Conservation (phyloP, 2,888 invertebrate genomes). For the Cryptocephalus primarius region DNA sequence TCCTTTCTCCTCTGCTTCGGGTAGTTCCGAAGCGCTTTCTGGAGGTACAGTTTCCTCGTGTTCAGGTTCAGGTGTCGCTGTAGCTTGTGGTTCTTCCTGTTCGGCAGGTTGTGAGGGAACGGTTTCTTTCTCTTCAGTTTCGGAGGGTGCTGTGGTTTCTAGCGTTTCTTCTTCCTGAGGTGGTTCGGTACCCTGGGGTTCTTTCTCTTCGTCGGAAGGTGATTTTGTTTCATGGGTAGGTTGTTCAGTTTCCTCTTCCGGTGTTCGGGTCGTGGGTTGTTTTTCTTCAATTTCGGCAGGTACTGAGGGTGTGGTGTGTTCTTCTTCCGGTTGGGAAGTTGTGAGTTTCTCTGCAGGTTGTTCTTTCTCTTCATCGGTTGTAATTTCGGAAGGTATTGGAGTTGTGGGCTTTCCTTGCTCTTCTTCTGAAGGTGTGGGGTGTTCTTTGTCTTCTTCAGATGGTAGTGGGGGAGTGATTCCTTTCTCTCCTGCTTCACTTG, state of each 20-base stretch:
- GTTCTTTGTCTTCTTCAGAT: no score
- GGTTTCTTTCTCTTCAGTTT: conserved; percentile 1
- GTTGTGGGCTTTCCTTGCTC: no score
- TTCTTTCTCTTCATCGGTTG: conserved; percentile 18
- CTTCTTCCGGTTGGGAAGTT: conserved; percentile 1
- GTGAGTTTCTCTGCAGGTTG: conserved; percentile 32
- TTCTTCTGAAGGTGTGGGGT: no score
- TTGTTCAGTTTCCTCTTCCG: conserved; percentile 3
- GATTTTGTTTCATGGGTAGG: conserved; percentile 1
- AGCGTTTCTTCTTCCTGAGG: background rate
- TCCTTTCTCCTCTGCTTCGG: conserved; percentile 1
- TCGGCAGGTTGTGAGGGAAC: conserved; percentile 4
- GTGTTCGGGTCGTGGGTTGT: background rate
- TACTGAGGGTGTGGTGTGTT: conserved; percentile 1
- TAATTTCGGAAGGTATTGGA: no score
- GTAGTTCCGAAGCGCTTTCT: background rate
- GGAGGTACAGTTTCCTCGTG: background rate
- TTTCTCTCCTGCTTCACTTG: no score
- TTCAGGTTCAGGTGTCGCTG: conserved; percentile 1
- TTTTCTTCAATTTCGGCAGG: background rate
- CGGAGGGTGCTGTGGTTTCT: conserved; percentile 2
- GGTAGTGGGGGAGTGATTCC: no score
- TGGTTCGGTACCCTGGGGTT: background rate
- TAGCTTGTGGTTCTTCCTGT: conserved; percentile 1
- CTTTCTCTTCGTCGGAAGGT: background rate